Percentiles rank a stretch among this genome's conserved stretches.
phyloP scores from a whole-genome alignment of 2,888 invertebrate species.

The Dicroscelio sp. region DNA sequence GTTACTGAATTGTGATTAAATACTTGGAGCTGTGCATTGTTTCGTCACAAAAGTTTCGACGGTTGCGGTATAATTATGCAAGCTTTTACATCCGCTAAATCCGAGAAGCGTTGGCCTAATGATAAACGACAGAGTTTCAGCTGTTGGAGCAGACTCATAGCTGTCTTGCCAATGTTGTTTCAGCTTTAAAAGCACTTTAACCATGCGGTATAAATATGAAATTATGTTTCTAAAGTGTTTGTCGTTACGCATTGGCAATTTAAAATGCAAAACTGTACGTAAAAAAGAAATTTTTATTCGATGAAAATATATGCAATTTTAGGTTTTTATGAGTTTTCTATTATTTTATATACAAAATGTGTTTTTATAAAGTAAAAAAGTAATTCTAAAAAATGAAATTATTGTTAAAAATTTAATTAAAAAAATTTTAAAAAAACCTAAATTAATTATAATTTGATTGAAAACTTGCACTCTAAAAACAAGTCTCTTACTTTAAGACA shows the following conservation, averaged over 20 bases:
- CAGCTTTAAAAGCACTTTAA: background rate
- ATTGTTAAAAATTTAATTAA: too few relatives aligned
- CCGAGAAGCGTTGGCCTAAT: constrained; percentile 19
- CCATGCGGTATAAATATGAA: background rate
- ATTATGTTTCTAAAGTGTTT: too few relatives aligned
- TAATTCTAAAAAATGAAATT: too few relatives aligned
- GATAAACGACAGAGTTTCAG: constrained; percentile 20
- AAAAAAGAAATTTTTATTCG: background rate
- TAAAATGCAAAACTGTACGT: background rate
- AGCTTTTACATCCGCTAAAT: constrained; percentile 34
- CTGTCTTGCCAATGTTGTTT: constrained; percentile 1
- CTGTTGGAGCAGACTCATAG: background rate
- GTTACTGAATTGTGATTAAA: constrained; percentile 7
- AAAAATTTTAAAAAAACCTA: too few relatives aligned
- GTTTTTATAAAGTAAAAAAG: too few relatives aligned
- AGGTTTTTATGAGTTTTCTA: too few relatives aligned
- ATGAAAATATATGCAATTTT: too few relatives aligned
- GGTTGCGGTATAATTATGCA: constrained; percentile 13
- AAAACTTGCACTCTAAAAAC: too few relatives aligned
- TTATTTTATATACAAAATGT: too few relatives aligned
- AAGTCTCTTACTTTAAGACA: too few relatives aligned
- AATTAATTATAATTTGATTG: too few relatives aligned
- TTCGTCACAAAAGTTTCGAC: constrained; percentile 15
- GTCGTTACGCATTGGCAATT: too few relatives aligned
- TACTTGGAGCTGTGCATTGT: constrained; percentile 11